These are phyloP conservation scores for Bungarus multicinctus DNA, from an alignment of 2,113 vertebrate species.

Conservation along the genomic window DNA sequence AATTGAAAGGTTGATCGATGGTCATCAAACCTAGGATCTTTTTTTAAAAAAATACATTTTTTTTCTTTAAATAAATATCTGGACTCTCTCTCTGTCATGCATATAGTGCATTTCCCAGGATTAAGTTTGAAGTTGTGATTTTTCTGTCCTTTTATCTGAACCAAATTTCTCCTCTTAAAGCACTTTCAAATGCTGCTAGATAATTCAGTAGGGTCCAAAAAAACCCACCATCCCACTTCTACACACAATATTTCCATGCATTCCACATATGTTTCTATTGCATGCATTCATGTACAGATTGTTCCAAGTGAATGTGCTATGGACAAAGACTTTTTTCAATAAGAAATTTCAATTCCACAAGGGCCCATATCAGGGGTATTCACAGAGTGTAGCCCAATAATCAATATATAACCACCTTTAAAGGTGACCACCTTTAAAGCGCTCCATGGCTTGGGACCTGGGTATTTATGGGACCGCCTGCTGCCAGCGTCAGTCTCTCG, in stretches of 20 bases:
- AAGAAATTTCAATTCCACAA: background rate
- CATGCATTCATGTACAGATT: background rate
- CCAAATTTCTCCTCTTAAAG: background rate
- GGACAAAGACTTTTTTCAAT: background rate
- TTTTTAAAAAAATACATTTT: too few relatives aligned
- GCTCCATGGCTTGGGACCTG: too few relatives aligned
- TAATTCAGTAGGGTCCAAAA: background rate
- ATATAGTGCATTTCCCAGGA: background rate
- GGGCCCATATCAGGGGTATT: background rate
- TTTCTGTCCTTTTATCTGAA: background rate
- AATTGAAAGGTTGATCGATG: background rate
- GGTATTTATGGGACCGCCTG: too few relatives aligned
- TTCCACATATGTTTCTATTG: background rate
- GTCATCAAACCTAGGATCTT: background rate
- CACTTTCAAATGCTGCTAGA: background rate
- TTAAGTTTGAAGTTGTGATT: background rate
- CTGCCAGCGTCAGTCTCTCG: too few relatives aligned
- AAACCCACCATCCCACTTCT: background rate
- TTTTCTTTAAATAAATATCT: background rate
- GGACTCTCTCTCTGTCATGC: too few relatives aligned
- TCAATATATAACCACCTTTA: too few relatives aligned
- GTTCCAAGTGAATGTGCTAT: background rate
- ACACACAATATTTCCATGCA: background rate
- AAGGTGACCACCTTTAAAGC: too few relatives aligned
- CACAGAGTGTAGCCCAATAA: background rate